Conservation (phyloP, 2,888 invertebrate genomes). For the Didymodactylos carnosus region DNA sequence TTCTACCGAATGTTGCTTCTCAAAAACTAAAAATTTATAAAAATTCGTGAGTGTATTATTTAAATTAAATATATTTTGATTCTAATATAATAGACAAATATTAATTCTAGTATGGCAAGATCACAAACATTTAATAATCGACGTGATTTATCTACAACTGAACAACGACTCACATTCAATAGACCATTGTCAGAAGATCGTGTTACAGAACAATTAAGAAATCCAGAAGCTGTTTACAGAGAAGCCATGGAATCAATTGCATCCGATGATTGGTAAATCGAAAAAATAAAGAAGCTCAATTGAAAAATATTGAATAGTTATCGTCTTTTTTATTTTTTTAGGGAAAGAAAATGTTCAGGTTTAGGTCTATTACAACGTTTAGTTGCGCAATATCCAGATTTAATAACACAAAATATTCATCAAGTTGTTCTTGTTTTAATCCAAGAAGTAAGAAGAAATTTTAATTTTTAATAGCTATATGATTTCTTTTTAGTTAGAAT, state of each 20-base stretch:
- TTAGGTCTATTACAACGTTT: constrained; percentile 30
- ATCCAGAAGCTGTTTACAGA: constrained; percentile 7
- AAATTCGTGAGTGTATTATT: background rate
- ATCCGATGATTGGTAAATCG: constrained; percentile 8
- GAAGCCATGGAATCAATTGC: constrained; percentile 8
- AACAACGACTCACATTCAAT: background rate
- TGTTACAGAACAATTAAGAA: constrained; percentile 8
- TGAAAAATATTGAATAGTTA: background rate
- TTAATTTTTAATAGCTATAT: constrained; percentile 23
- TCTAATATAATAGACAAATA: no score
- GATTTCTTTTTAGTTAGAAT: constrained; percentile 2
- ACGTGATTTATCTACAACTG: background rate
- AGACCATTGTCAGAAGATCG: constrained; percentile 5
- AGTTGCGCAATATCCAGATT: constrained; percentile 27
- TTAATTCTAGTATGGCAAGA: background rate
- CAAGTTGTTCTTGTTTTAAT: constrained; percentile 31
- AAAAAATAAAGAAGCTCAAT: background rate
- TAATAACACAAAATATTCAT: constrained; percentile 28
- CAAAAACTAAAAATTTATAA: background rate
- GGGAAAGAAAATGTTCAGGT: constrained; percentile 34
- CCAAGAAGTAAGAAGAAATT: no score
- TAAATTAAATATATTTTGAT: no score
- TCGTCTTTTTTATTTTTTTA: constrained; percentile 17
- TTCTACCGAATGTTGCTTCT: background rate
- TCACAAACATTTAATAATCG: background rate